Percentiles rank a stretch among this genome's conserved stretches.
These are phyloP conservation scores for Aurelia coerulea DNA, from an alignment of 30 jellyfish, hydroid and myxozoan species.

Conservation along the genomic window DNA sequence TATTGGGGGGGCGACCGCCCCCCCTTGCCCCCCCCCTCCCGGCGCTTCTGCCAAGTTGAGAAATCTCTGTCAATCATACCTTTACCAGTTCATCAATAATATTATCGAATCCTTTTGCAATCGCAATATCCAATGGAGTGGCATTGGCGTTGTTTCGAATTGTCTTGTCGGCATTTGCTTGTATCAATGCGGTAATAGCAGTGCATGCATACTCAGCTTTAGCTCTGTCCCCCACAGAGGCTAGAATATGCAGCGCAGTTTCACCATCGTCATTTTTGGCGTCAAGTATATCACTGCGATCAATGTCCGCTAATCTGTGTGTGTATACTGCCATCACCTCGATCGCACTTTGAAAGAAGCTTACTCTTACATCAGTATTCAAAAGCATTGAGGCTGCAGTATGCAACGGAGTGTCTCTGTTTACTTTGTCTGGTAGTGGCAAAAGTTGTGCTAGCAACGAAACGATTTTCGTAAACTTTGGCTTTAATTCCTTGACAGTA, in stretches of 20 bases:
- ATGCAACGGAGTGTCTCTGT: constrained; percentile 91
- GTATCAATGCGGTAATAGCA: constrained; percentile 81
- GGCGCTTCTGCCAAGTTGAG: too few species aligned
- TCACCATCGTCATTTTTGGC: constrained; percentile 90
- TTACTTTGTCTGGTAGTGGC: constrained; percentile 71
- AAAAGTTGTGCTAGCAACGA: constrained; percentile 65
- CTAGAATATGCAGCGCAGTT: constrained; percentile 92
- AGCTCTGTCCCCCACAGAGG: constrained; percentile 78
- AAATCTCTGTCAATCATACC: constrained; percentile 41
- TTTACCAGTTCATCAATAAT: constrained; percentile 95
- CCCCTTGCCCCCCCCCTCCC: too few species aligned
- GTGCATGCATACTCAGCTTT: constrained; percentile 92
- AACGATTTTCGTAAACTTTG: constrained; percentile 86
- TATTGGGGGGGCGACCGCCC: too few species aligned
- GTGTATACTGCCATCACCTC: constrained; percentile 91
- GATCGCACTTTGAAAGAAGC: constrained; percentile 85
- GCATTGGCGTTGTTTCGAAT: constrained; percentile 69
- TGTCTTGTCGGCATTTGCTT: constrained; percentile 93
- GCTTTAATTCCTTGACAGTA: constrained; percentile 90
- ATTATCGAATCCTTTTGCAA: constrained; percentile 81
- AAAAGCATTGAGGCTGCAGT: constrained; percentile 93
- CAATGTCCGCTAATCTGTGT: constrained; percentile 72
- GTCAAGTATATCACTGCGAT: constrained; percentile 76
- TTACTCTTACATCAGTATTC: constrained; percentile 85
- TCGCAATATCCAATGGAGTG: constrained; percentile 96